A percentile compares a stretch with the other conserved stretches of the same genome.
These are phyloP conservation scores for Caradrina clavipalpis DNA, from an alignment of 2,888 invertebrate genomes.

Conservation along the genomic window DNA sequence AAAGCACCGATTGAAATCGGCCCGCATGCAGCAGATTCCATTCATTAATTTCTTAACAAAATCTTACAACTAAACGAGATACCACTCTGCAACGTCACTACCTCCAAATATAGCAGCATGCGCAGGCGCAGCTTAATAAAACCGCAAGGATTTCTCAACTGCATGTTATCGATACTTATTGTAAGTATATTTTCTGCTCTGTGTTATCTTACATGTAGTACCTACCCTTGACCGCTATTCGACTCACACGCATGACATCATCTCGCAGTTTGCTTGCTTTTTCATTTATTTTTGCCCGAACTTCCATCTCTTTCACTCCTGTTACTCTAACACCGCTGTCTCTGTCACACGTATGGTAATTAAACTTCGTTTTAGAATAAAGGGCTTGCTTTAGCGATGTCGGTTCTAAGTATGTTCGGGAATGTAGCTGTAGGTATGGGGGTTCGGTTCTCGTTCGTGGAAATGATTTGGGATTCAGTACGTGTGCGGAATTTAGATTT, in stretches of 20 bases:
- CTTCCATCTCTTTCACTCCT: constrained; percentile 70
- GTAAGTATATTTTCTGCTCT: constrained; percentile 51
- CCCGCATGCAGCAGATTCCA: too few species aligned
- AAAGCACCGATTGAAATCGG: too few species aligned
- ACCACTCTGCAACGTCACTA: constrained; percentile 21
- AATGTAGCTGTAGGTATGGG: constrained; percentile 24
- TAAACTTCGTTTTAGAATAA: constrained; percentile 65
- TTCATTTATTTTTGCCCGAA: constrained; percentile 81
- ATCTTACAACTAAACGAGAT: constrained; percentile 17
- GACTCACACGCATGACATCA: constrained; percentile 85
- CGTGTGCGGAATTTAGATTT: constrained; percentile 34
- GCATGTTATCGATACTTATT: constrained; percentile 23
- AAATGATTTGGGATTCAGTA: constrained; percentile 44
- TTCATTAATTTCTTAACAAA: too few species aligned
- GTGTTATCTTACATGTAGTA: constrained; percentile 67
- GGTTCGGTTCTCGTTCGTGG: constrained; percentile 44
- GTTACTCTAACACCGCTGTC: constrained; percentile 35
- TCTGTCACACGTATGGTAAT: constrained; percentile 67
- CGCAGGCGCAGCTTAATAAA: constrained; percentile 46
- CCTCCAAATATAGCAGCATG: constrained; percentile 48
- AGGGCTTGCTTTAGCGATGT: constrained; percentile 61
- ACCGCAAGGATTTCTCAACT: constrained; percentile 58
- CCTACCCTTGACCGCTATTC: constrained; percentile 87
- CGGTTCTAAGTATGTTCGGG: constrained; percentile 37
- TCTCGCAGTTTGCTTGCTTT: constrained; percentile 70